A percentile compares a stretch with the other conserved stretches of the same genome.
phyloP scores from a whole-genome alignment of 64 coral and sea anemone species.

The Montipora capricornis region DNA sequence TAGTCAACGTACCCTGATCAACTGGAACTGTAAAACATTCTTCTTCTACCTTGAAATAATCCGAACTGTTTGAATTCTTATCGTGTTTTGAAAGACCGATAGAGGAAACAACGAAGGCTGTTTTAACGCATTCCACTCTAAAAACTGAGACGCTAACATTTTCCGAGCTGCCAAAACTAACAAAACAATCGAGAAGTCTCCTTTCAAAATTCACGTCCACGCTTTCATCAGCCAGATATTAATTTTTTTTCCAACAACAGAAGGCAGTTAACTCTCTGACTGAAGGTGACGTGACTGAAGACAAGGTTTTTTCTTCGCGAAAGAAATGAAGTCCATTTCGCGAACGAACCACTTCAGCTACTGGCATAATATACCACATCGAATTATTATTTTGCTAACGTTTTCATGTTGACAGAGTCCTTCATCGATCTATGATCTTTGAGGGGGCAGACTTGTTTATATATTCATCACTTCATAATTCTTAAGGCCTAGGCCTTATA shows the following conservation, averaged over 20 bases:
- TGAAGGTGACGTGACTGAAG: no score
- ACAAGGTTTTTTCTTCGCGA: not conserved
- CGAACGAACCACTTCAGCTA: not conserved
- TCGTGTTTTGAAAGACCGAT: not conserved
- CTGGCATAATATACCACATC: not conserved
- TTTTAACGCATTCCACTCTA: not conserved
- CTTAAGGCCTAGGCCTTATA: not conserved
- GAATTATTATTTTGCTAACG: not conserved
- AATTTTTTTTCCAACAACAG: not conserved
- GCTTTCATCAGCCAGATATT: not conserved
- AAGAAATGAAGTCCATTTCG: slow-evolving; percentile 7
- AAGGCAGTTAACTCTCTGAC: not conserved
- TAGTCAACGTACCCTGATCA: no score
- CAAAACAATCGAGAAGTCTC: not conserved
- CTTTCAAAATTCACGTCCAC: not conserved
- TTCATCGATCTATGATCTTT: slow-evolving; percentile 11
- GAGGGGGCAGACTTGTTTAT: not conserved
- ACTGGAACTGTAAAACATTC: no score
- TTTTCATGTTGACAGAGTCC: slow-evolving; percentile 23
- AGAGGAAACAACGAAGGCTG: not conserved
- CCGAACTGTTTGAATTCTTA: not conserved
- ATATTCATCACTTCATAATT: slow-evolving; percentile 27
- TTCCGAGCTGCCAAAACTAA: not conserved
- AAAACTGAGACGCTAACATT: not conserved
- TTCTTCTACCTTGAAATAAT: not conserved